Evolutionary conservation across 2,888 invertebrate species (phyloP).

Genomic region (Caenorhabditis becei): DNA sequence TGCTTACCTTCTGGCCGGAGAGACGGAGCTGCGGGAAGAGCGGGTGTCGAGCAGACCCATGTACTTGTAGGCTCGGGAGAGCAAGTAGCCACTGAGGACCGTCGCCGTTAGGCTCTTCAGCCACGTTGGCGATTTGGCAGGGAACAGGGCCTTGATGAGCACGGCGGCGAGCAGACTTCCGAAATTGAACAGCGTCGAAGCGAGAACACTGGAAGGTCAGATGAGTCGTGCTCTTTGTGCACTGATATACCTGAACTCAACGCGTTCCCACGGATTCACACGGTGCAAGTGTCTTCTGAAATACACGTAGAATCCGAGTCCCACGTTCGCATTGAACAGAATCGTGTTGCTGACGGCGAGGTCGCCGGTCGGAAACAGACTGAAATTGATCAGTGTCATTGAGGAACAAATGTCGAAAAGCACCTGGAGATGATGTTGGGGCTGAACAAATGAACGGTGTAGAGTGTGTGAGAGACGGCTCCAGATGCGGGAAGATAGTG

Average conservation of each 20-base stretch:
- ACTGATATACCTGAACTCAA: slow-evolving; percentile 77
- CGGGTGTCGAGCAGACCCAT: slow-evolving; percentile 85
- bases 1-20: slow-evolving; percentile 61
- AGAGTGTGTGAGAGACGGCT: slow-evolving; percentile 77
- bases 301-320: slow-evolving; percentile 89
- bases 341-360: slow-evolving; percentile 86
- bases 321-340: slow-evolving; percentile 89
- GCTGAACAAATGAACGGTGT: slow-evolving; percentile 76
- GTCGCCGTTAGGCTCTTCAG: slow-evolving; percentile 87
- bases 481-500: slow-evolving; percentile 78
- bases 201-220: slow-evolving; percentile 81
- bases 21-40: slow-evolving; percentile 59
- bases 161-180: slow-evolving; percentile 94
- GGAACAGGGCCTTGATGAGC: slow-evolving; percentile 88
- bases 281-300: slow-evolving; percentile 77
- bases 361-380: slow-evolving; percentile 82
- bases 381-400: slow-evolving; percentile 61
- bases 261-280: slow-evolving; percentile 75
- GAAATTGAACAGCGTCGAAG: slow-evolving; percentile 89
- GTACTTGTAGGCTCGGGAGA: slow-evolving; percentile 86
- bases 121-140: slow-evolving; percentile 84
- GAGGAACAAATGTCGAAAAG: neutral
- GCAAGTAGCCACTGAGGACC: slow-evolving; percentile 86
- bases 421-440: slow-evolving; percentile 72
- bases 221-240: no score